These are phyloP conservation scores for Clostera curtula DNA, from an alignment of 2,888 invertebrate species.

Conservation along the genomic window DNA sequence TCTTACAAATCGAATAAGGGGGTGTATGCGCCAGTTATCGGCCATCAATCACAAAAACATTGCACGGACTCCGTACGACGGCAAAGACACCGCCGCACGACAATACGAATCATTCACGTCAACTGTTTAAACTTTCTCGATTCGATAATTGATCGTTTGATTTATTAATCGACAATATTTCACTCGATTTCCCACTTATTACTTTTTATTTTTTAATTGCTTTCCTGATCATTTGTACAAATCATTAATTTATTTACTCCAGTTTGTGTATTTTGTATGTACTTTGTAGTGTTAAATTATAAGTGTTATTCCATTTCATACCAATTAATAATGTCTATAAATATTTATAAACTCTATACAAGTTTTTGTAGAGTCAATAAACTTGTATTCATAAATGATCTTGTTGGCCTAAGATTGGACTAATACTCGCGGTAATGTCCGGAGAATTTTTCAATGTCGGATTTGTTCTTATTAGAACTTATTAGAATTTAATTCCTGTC, in stretches of 20 bases:
- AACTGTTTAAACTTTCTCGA: constrained; percentile 24
- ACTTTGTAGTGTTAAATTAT: no score
- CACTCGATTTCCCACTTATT: constrained; percentile 19
- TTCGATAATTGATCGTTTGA: constrained; percentile 27
- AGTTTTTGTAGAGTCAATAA: no score
- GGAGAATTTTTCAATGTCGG: no score
- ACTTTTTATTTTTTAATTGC: constrained; percentile 36
- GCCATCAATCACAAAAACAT: constrained; percentile 27
- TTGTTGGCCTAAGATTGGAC: constrained; percentile 11
- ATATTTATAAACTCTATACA: no score
- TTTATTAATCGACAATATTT: constrained; percentile 24
- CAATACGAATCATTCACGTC: constrained; percentile 12
- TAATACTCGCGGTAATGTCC: no score
- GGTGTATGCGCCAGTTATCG: constrained; percentile 32
- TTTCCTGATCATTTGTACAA: constrained; percentile 9
- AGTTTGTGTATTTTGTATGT: no score
- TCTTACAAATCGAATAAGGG: constrained; percentile 17
- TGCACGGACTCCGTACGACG: constrained; percentile 19
- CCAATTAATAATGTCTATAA: no score
- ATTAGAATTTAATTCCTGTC: neutral
- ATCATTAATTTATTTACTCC: constrained; percentile 9
- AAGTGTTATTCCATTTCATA: no score
- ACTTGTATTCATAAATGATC: no score
- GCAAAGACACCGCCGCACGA: constrained; percentile 23
- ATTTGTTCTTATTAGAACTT: constrained; percentile 11